phyloP scores from a whole-genome alignment of 1,140 invertebrate genomes.

The Nilaparvata lugens region DNA sequence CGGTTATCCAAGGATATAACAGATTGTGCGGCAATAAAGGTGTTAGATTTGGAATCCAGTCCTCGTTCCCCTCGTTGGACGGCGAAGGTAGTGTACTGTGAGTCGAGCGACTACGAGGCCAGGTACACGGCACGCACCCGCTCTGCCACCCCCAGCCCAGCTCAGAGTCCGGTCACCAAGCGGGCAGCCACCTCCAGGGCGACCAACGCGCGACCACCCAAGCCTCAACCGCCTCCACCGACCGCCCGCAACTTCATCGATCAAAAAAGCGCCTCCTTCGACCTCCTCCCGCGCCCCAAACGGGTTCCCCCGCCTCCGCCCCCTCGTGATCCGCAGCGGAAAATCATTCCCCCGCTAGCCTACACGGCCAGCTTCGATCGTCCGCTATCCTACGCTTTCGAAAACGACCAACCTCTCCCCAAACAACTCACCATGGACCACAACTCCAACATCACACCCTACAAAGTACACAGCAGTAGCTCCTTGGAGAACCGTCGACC shows the following conservation, averaged over 20 bases:
- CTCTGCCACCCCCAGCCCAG: slow-evolving; percentile 29
- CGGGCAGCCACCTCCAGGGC: slow-evolving; percentile 15
- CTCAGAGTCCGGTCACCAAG: slow-evolving; percentile 25
- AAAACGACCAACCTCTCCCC: slow-evolving; percentile 22
- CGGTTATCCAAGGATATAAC: slow-evolving; percentile 50
- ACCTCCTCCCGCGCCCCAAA: background rate
- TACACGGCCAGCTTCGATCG: slow-evolving; percentile 26
- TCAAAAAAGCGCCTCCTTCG: slow-evolving; percentile 1
- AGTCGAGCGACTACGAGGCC: slow-evolving; percentile 29
- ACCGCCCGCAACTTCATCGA: background rate
- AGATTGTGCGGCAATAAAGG: slow-evolving; percentile 35
- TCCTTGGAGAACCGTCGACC: slow-evolving; percentile 20
- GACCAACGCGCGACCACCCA: slow-evolving; percentile 12
- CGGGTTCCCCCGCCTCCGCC: slow-evolving; percentile 51
- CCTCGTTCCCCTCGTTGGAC: slow-evolving; percentile 22
- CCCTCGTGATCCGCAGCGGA: slow-evolving; percentile 54
- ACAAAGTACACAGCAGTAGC: slow-evolving; percentile 30
- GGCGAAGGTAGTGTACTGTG: slow-evolving; percentile 29
- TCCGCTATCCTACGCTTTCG: slow-evolving; percentile 44
- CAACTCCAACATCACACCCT: slow-evolving; percentile 24
- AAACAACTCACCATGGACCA: slow-evolving; percentile 32
- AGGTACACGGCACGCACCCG: slow-evolving; percentile 21
- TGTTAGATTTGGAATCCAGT: background rate
- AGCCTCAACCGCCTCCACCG: slow-evolving; percentile 4
- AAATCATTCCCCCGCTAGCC: slow-evolving; percentile 37